A percentile compares a stretch with the other conserved stretches of the same genome.
Conservation (phyloP, 2,797 vertebrate species). For the Rhinella marina region DNA sequence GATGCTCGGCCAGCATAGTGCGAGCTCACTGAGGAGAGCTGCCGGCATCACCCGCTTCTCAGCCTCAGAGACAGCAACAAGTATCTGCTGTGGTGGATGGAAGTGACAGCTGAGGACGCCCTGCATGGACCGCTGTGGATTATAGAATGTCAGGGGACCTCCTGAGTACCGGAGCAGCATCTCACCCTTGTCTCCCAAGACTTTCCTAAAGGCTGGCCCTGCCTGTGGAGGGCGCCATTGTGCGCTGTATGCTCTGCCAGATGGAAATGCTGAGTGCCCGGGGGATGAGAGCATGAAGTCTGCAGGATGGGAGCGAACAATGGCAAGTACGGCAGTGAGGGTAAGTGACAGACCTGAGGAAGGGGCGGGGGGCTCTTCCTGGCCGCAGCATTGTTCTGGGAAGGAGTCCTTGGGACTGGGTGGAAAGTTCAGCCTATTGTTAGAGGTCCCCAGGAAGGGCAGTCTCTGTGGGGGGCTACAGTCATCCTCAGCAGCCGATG, state of each 20-base stretch:
- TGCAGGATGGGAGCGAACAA: conserved; percentile 97
- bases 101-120: not conserved
- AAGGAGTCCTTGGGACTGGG: not conserved
- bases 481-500: not conserved
- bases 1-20: conserved; percentile 25
- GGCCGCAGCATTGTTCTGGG: not conserved
- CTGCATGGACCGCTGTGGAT: conserved; percentile 40
- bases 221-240: conserved; percentile 22
- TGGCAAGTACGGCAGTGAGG: conserved; percentile 97
- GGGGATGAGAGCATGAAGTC: conserved; percentile 85
- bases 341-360: conserved; percentile 76
- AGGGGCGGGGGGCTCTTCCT: not conserved
- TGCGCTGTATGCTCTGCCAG: not conserved
- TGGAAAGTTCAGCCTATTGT: not conserved
- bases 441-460: not conserved
- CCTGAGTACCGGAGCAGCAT: conserved; percentile 3
- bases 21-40: conserved; percentile 11
- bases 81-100: not conserved
- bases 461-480: not conserved
- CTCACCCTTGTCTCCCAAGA: not conserved
- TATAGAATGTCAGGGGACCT: conserved; percentile 34
- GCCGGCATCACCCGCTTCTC: not conserved
- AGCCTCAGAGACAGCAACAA: conserved; percentile 40
- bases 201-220: not conserved
- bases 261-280: conserved; percentile 40